Evolutionary conservation across 2,888 invertebrate genomes (phyloP).

Genomic region (Ophion ventricosus): DNA sequence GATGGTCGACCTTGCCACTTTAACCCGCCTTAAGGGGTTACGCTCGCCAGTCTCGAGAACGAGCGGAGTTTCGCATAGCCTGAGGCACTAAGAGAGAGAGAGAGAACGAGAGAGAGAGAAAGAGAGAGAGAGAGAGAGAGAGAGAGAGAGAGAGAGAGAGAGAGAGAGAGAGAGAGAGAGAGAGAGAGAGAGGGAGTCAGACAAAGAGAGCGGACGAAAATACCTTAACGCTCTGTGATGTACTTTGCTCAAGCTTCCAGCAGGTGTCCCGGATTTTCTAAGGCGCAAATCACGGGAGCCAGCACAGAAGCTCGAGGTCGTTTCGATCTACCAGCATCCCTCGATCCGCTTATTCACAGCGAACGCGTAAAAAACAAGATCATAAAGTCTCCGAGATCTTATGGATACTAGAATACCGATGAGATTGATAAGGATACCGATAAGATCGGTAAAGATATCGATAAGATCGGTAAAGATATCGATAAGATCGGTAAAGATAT

Average conservation of each 20-base stretch:
- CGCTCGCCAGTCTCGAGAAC: constrained; percentile 71
- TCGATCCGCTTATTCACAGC: background rate
- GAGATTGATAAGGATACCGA: no score
- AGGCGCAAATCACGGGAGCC: constrained; percentile 21
- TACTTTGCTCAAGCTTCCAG: constrained; percentile 39
- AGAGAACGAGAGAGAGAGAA: constrained; percentile 43
- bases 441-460: background rate
- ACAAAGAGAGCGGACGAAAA: constrained; percentile 2
- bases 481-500: no score
- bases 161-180: constrained; percentile 41
- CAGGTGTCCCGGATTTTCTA: constrained; percentile 49
- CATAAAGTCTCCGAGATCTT: background rate
- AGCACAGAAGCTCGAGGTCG: background rate
- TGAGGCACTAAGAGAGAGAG: constrained; percentile 45
- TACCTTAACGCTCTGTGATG: constrained; percentile 35
- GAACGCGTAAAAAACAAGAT: background rate
- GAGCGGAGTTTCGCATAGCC: constrained; percentile 64
- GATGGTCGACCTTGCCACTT: constrained; percentile 78
- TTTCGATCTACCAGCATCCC: background rate
- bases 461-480: no score
- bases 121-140: constrained; percentile 40
- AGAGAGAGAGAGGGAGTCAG: constrained; percentile 45
- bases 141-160: constrained; percentile 36
- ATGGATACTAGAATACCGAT: background rate
- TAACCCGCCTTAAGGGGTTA: constrained; percentile 80